A percentile compares a stretch with the other conserved stretches of the same genome.
These are phyloP conservation scores for Pseudorhiza aurosa DNA, from an alignment of 30 jellyfish, hydroid and myxozoan genomes.

Conservation along the genomic window DNA sequence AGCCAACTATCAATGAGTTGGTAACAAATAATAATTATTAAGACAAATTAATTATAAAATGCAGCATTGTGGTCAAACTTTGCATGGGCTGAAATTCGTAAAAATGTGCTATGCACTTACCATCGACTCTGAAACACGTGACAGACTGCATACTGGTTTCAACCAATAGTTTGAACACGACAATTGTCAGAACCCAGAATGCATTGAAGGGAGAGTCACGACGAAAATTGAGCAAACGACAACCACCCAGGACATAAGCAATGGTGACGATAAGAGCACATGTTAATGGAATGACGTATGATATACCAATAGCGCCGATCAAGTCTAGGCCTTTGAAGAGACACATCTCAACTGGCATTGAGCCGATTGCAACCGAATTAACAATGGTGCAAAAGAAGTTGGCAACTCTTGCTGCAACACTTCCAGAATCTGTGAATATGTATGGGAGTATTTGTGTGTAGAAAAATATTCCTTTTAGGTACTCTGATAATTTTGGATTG, in stretches of 20 bases:
- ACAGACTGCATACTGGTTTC: conserved; percentile 65
- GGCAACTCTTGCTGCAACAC: conserved; percentile 30
- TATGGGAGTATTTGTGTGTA: conserved; percentile 75
- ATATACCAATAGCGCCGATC: conserved; percentile 55
- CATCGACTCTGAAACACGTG: conserved; percentile 65
- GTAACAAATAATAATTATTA: too few relatives aligned
- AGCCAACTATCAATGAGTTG: too few relatives aligned
- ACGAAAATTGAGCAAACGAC: conserved; percentile 33
- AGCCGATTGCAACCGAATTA: conserved; percentile 64
- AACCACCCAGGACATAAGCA: conserved; percentile 43
- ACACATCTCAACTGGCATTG: conserved; percentile 74
- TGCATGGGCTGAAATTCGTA: too few relatives aligned
- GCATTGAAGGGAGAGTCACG: conserved; percentile 83
- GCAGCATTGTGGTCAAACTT: too few relatives aligned
- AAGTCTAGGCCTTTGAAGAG: conserved; percentile 36
- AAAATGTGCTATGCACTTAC: too few relatives aligned
- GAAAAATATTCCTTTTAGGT: conserved; percentile 61
- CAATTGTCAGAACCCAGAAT: conserved; percentile 68
- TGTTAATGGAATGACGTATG: conserved; percentile 45
- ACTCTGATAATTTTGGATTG: conserved; percentile 74
- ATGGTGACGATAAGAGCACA: conserved; percentile 27
- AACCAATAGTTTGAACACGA: conserved; percentile 51
- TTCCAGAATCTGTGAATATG: conserved; percentile 29
- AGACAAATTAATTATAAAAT: too few relatives aligned
- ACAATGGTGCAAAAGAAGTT: conserved; percentile 13